Evolutionary conservation across 2,888 invertebrate species (phyloP), one percentile per base, ranked within the genome.

Genomic region (Drosophila lutescens): DNA sequence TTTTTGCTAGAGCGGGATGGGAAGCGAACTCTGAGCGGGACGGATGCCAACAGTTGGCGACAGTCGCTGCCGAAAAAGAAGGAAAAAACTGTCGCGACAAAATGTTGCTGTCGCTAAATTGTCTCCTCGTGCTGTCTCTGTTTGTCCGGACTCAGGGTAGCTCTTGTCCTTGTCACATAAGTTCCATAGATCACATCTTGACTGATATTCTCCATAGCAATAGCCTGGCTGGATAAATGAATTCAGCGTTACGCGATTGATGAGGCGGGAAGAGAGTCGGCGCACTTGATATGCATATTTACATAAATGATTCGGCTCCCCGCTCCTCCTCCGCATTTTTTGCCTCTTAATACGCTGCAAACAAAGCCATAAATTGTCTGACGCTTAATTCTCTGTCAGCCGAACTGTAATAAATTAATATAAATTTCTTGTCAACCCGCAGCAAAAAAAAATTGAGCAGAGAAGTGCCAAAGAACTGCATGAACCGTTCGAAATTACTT

Each of bases 331-430:
- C 68, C 49, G 47, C 62, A 49, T 54, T 44, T 17, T 38, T 34
- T 26, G 44, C 60, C 51, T 59, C 66, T 78, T 78, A 80, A 82
- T 77, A 85, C 81, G 80, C 83, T 85, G 82, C 89, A 90, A 91
- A 90, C 90, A 89, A 90, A 88, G 84, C 86, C 84, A 90, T 90
- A 90, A 90, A 90, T 90, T 91, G 88, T 89, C 87, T 88, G 89
- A 63, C 85, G 81, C 86, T 91, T 90, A 91, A 91, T 91, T 89
- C 88, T 85, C 88, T 90, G 91, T 90, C 91, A 89, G 87, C 83
- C 88, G 87, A 90, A 89, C 86, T 86, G 91, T 80, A 90, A 90
- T 90, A 90, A 90, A 90, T 90, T 91, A 90, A 90, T 91, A 90
- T 90, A 90, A 90, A 91, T 84, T 84, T 90, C 90, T 86, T 89